Percentiles rank a stretch among this genome's conserved stretches.
These are phyloP conservation scores for Hydrotaea diabolus DNA, from an alignment of 2,888 invertebrate species.

Conservation along the genomic window DNA sequence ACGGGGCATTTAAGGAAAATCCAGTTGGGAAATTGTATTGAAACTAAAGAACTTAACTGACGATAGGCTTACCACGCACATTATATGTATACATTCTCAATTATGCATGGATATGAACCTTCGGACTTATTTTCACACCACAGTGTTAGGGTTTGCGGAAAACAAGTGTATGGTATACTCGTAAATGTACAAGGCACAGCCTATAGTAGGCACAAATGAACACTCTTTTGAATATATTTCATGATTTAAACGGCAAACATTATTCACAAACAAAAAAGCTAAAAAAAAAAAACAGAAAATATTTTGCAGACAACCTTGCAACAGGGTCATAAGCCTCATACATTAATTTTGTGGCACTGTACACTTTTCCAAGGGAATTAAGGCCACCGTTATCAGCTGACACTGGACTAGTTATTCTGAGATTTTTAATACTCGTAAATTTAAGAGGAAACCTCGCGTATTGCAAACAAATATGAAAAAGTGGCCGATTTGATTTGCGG, in stretches of 20 bases:
- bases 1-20: not conserved
- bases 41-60: conserved; percentile 26
- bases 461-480: no score
- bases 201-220: conserved; percentile 43
- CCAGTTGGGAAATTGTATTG: conserved; percentile 42
- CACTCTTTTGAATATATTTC: conserved; percentile 23
- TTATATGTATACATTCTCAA: conserved; percentile 1
- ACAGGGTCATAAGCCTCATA: conserved; percentile 9
- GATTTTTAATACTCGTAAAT: no score
- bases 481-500: no score
- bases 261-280: conserved; percentile 24
- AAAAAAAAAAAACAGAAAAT: no score
- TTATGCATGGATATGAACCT: not conserved
- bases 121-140: not conserved
- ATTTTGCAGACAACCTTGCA: conserved; percentile 53
- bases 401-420: no score
- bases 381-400: no score
- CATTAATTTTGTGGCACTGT: not conserved
- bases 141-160: not conserved
- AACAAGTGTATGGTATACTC: not conserved
- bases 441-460: no score
- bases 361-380: no score
- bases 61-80: not conserved
- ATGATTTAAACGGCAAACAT: conserved; percentile 28
- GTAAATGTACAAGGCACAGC: not conserved